Evolutionary conservation across 2,888 invertebrate species (phyloP), one percentile per base, ranked within the genome.

Genomic region (Hybos culiciformis): DNA sequence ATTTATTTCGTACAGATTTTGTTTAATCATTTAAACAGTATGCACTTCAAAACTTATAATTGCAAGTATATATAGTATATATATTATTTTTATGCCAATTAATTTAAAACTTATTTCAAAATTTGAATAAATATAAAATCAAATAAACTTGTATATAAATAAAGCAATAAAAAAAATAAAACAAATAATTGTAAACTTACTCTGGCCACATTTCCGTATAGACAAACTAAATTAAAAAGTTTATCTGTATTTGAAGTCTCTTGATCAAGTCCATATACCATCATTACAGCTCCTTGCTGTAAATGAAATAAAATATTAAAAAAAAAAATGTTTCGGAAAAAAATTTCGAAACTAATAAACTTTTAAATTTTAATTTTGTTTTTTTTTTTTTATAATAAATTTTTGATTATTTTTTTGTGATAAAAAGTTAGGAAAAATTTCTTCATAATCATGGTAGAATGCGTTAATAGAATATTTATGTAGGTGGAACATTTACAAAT

Each of bases 131-230:
- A 31, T 31, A 5, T 31, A 12, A 11, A 31, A 31, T 7, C n/a
- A 12, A n/a, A 31, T 31, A 31, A 12, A 12, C 11, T n/a, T n/a
- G n/a, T n/a, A n/a, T n/a, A n/a, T n/a, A n/a, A n/a, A n/a, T n/a
- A n/a, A n/a, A n/a, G n/a, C n/a, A n/a, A n/a, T n/a, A n/a, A n/a
- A n/a, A n/a, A 24, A n/a, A 40, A 37, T 9, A 21, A 19, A 39
- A 32, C 20, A n/a, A 24, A n/a, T 20, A 43, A 37, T 4, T 26
- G 18, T 19, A 21, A 41, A 70, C 75, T 75, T 68, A 96, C 94
- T 78, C 92, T 82, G 56, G 91, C 84, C 51, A 97, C 94, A 67
- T 98, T 98, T 56, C 98, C 98, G 67, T 97, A 98, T 50, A 97
- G 78, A 70, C 98, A 98, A 73, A 98, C 90, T 57, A 98, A 73